Base-by-base conservation (phyloP, 2,113 vertebrate species). In the Amazona vittata region DNA sequence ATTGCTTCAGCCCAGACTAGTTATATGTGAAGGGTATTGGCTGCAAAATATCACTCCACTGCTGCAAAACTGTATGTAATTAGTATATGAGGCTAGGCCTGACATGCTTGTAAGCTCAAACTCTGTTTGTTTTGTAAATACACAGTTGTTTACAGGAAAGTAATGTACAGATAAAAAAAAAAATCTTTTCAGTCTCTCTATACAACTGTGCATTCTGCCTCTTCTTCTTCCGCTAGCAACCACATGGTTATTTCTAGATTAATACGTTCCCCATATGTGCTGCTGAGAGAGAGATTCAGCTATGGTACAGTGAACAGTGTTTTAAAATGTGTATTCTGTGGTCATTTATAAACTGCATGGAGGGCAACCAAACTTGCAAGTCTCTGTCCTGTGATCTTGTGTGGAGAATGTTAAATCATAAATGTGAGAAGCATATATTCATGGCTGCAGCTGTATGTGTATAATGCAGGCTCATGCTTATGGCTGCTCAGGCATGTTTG, bases 261-360 rank as follows among this genome's bases (percentile, higher is more conserved):
- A 91, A 89, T 96, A 59, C n/a, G 22, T 80, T 64, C 8, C 6
- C 20, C 6, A 0, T 47, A 31, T 44, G 22, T 86, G 49, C 65
- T 67, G 37, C 69, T 68, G 62, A 21, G 94, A 62, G 10, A 78
- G 10, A 24, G 46, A 67, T 93, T 95, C 12, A 5, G 33, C 67
- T 79, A 52, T 55, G 43, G 24, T 57, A 7, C 67, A 39, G 44
- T 74, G 81, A 91, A 57, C 60, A 44, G 50, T 71, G 53, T 70
- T 94, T 93, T 94, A 73, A 90, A 93, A 64, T 49, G n/a, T 64
- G 17, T n/a, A 24, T 91, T 96, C 81, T 83, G 26, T 89, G 75
- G 41, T 49, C 11, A 5, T 94, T 91, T 93, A 25, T 89, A 86
- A 90, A 49, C 47, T 62, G 43, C 39, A 46, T 73, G 31, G 82